Evolutionary conservation across 2,113 vertebrate genomes (phyloP), one percentile per base, ranked within the genome.

Genomic region (Ariopsis seemanni): DNA sequence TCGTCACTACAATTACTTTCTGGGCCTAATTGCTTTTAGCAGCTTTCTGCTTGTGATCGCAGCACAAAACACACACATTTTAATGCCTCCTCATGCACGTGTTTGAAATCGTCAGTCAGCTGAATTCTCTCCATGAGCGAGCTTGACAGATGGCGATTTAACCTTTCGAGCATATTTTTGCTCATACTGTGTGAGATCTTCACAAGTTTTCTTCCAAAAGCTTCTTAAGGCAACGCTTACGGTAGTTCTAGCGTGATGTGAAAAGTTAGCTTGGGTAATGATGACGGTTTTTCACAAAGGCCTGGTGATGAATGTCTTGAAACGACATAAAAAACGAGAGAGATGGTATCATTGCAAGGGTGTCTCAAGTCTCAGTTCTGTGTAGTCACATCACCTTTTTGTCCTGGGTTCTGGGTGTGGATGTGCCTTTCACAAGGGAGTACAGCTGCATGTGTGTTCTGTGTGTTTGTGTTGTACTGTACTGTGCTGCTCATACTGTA

Each of bases 21-120:
- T 55, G 89, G 87, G n/a, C 67, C 58, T 88, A 86, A 89, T 85
- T 89, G 78, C 86, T 86, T 89, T 85, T 88, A 86, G 82, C 91
- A 89, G 88, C 82, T 78, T 79, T 86, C 58, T 82, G 81, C 55
- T 55, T 79, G 69, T 65, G 50, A 84, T 85, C 86, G 85, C 78
- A n/a, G 86, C 69, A 60, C 34, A 84, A 48, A 89, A 12, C 75
- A n/a, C 72, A 69, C 83, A 80, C 69, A 55, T 69, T 86, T 81
- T 86, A 81, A 89, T 87, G 80, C 67, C 78, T 86, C 67, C 53
- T 53, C 53, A 27, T 84, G 30, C 82, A 77, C 65, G 63, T 83
- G 79, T 30, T 42, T 79, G 69, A 83, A 11, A 30, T 27, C n/a
- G 48, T 14, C 60, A 84, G 53, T n/a, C 58, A 80, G 60, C 82